Evolutionary conservation across 2,797 vertebrate genomes (phyloP), one percentile per base, ranked within the genome.

Genomic region (Sorex maritimensis): DNA sequence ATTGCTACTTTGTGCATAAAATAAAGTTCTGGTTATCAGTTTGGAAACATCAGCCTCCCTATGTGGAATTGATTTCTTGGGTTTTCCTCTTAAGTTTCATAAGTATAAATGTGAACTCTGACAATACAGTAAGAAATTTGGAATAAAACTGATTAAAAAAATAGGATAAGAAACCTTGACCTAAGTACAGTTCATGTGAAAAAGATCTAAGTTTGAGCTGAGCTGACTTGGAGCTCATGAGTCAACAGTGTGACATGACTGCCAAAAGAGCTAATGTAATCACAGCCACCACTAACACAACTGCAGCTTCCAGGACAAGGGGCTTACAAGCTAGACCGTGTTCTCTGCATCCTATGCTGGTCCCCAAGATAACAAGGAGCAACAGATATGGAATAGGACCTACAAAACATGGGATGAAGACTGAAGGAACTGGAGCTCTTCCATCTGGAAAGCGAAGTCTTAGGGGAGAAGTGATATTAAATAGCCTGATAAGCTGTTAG

Each of bases 41-140:
- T 69, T 83, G 26, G 67, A 52, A 67, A 71, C 46, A 67, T 84
- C 74, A 86, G 8, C 81, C 30, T 86, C 38, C 12, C 6, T 72
- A 14, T 82, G 6, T n/a, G 58, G 83, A 95, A 92, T 49, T 93
- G 52, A 94, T 78, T 38, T 21, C 73, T 1, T 92, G 69, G 19
- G 30, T 58, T 80, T 58, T 77, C 68, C 49, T 78, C 28, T 69
- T 85, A 41, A 8, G 28, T 89, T 96, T 94, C 75, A 38, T 38
- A 91, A 93, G 65, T 28, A 69, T 73, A 91, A 88, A 85, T 88
- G n/a, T 81, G 94, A 95, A 92, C 72, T 38, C 74, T 75, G 61
- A 46, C 44, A 87, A 52, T 92, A 89, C 9, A 88, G 9, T 61
- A 8, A 2, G 58, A 21, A 61, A 19, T 21, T 17, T 17, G 3